phyloP scores from a whole-genome alignment of 2,888 invertebrate species.

The Hirudinaria manillensis region DNA sequence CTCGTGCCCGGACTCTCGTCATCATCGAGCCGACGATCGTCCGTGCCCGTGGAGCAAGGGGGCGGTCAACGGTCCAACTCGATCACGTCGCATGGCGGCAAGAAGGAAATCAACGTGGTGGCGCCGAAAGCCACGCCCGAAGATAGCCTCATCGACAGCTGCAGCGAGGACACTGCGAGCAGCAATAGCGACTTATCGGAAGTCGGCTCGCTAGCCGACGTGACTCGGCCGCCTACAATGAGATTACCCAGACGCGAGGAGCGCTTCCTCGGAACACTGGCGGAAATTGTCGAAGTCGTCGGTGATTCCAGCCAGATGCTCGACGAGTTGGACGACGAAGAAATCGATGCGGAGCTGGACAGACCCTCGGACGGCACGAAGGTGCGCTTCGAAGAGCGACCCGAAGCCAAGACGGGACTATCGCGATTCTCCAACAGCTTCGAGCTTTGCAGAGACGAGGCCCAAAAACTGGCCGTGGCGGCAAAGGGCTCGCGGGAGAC shows the following conservation, averaged over 20 bases:
- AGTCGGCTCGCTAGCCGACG: slow-evolving; percentile 1
- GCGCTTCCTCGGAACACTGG: slow-evolving; percentile 24
- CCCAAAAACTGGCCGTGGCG: slow-evolving; percentile 3
- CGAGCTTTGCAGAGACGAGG: slow-evolving; percentile 26
- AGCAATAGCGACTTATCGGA: slow-evolving; percentile 9
- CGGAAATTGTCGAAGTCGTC: slow-evolving; percentile 28
- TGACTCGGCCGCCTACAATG: slow-evolving; percentile 4
- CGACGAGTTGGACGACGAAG: slow-evolving; percentile 28
- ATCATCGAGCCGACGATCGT: not conserved
- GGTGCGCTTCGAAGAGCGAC: slow-evolving; percentile 3
- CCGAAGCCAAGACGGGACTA: not conserved
- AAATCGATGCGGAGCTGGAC: slow-evolving; percentile 14
- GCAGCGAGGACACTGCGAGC: slow-evolving; percentile 25
- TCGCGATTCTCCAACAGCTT: slow-evolving; percentile 18
- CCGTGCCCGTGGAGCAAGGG: not conserved
- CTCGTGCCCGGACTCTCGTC: slow-evolving; percentile 15
- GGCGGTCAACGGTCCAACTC: not conserved
- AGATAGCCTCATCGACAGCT: slow-evolving; percentile 38
- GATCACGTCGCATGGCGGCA: not conserved
- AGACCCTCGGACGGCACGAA: not conserved
- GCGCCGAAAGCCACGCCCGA: slow-evolving; percentile 40
- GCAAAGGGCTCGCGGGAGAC: not conserved
- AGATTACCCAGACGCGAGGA: not conserved
- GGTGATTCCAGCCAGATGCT: slow-evolving; percentile 23
- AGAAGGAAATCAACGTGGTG: slow-evolving; percentile 21